Evolutionary conservation across 2,888 invertebrate genomes (phyloP).

Genomic region (Agrotis puta): DNA sequence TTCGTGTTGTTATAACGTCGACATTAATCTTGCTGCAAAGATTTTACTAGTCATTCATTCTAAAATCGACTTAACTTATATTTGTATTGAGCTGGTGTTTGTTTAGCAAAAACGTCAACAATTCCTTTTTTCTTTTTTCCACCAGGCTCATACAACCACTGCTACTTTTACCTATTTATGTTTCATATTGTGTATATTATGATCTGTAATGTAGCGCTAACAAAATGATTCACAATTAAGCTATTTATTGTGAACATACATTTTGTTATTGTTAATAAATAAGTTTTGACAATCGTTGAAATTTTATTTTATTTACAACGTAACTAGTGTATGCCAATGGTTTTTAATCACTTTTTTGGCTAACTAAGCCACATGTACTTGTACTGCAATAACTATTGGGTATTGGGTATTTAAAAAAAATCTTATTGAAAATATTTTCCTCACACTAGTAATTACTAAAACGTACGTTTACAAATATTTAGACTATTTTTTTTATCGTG

Average conservation of each 20-base stretch:
- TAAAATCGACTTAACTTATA: slow-evolving; percentile 1
- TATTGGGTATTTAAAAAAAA: too few relatives aligned
- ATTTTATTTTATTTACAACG: slow-evolving; percentile 10
- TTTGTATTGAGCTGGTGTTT: background rate
- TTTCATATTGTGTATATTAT: slow-evolving; percentile 33
- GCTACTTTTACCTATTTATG: slow-evolving; percentile 5
- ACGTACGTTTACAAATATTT: too few relatives aligned
- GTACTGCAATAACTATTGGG: too few relatives aligned
- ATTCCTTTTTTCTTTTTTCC: too few relatives aligned
- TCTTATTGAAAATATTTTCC: too few relatives aligned
- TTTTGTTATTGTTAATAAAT: slow-evolving; percentile 57
- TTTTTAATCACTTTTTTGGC: too few relatives aligned
- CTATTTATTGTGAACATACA: slow-evolving; percentile 49
- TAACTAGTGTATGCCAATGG: too few relatives aligned
- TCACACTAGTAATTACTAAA: too few relatives aligned
- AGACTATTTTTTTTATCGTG: too few relatives aligned
- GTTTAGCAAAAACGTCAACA: background rate
- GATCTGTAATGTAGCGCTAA: slow-evolving; percentile 44
- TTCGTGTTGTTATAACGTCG: too few relatives aligned
- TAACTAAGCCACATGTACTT: too few relatives aligned
- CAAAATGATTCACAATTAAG: slow-evolving; percentile 26
- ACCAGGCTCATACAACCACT: background rate
- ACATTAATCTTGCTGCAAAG: too few relatives aligned
- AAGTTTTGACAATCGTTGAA: slow-evolving; percentile 23
- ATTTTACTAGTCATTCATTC: slow-evolving; percentile 2